Evolutionary conservation across 1,140 invertebrate species (phyloP), one percentile per base, ranked within the genome.

Genomic region (Eurytemora carolleeae): DNA sequence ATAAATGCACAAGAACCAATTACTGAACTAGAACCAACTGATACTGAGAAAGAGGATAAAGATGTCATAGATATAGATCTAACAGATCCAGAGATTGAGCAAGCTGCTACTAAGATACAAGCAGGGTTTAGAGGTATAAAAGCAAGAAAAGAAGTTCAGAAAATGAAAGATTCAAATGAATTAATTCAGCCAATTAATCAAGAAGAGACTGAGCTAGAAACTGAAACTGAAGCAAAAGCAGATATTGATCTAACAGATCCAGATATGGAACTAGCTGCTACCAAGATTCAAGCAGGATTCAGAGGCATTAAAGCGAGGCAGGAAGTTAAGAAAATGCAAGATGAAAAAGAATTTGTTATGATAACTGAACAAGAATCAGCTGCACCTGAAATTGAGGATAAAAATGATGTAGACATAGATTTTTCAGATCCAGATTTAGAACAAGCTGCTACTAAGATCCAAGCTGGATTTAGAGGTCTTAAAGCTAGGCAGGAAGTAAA

Each of bases 201-300:
- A n/a, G n/a, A n/a, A n/a, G n/a, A n/a, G n/a, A n/a, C n/a, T n/a
- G n/a, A n/a, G n/a, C n/a, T n/a, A n/a, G n/a, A n/a, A n/a, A 57
- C 19, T 24, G 52, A 65, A 18, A 64, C 65, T 24, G 66, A 66
- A 54, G 58, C 24, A 52, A 65, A 64, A 31, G 64, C 64, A 7
- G 66, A 65, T 24, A 66, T 66, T 61, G 66, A 66, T 63, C 61
- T 66, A 3, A 66, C 64, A 18, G 66, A 66, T 62, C 66, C 66
- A 21, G 66, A 64, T 12, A n/a, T 44, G 7, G 31, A 64, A 52
- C 65, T 63, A 63, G 20, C 26, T 20, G 19, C 23, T 24, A 3
- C 17, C 12, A 18, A 20, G 19, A 16, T 17, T 23, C 23, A 2
- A 23, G n/a, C 54, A 12, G 54, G 54, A 19, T 18, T 53, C 58